These are phyloP conservation scores for Xyliphius kryptos DNA, from an alignment of 2,113 vertebrate species.

Conservation along the genomic window DNA sequence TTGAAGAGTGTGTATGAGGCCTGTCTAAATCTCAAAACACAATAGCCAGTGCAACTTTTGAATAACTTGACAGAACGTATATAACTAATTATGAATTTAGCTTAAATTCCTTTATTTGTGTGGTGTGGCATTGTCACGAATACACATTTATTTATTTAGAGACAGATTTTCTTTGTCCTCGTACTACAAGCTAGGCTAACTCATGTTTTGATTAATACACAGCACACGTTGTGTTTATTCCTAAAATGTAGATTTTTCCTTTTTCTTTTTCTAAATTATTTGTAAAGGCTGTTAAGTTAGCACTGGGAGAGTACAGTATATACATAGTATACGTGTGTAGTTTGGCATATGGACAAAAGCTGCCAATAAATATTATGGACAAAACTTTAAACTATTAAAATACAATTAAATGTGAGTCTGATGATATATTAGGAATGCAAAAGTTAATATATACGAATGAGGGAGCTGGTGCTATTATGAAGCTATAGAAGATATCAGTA, in stretches of 20 bases:
- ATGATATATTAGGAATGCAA: not conserved
- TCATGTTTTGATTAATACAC: not conserved
- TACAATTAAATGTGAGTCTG: slow-evolving; percentile 8
- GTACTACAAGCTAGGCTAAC: slow-evolving; percentile 8
- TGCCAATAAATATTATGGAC: slow-evolving; percentile 6
- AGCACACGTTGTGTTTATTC: not conserved
- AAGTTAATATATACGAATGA: slow-evolving; percentile 5
- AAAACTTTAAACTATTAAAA: slow-evolving; percentile 8
- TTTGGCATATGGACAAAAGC: not conserved
- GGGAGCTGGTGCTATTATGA: not conserved
- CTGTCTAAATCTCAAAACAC: slow-evolving; percentile 31
- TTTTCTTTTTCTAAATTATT: not conserved
- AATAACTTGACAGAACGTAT: not conserved
- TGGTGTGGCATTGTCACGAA: not conserved
- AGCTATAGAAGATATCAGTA: not conserved
- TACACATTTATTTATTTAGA: not conserved
- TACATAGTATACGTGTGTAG: not conserved
- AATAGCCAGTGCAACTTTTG: slow-evolving; percentile 31
- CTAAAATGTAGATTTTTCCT: not conserved
- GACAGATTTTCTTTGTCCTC: slow-evolving; percentile 2
- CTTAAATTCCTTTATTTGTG: not conserved
- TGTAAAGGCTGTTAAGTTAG: not conserved
- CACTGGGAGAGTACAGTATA: not conserved
- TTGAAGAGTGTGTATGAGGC: slow-evolving; percentile 35
- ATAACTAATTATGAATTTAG: not conserved